Percentiles rank a stretch among this genome's conserved stretches.
Conservation (phyloP, 1,140 invertebrate species). For the Drosophila arawakana region DNA sequence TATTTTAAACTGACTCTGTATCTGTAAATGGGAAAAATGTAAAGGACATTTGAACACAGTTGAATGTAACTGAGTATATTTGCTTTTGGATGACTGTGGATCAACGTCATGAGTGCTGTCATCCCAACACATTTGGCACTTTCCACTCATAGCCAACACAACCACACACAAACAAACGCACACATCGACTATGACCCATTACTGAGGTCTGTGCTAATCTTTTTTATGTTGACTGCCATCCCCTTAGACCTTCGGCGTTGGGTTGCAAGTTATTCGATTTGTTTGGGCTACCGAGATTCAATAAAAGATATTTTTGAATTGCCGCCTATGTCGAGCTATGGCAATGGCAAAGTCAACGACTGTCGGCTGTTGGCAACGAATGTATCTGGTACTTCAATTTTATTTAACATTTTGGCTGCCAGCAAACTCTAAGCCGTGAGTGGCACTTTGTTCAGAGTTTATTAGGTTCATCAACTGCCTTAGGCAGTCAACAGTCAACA, state of each 20-base stretch:
- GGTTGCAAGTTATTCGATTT: constrained; percentile 33
- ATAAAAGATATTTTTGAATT: constrained; percentile 71
- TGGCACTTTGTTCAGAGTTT: constrained; percentile 69
- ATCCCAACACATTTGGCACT: constrained; percentile 19
- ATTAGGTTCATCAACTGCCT: constrained; percentile 77
- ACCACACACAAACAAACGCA: constrained; percentile 19
- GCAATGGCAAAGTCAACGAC: background rate
- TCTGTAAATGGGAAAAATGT: constrained; percentile 3
- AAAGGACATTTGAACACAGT: constrained; percentile 1
- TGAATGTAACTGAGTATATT: constrained; percentile 20
- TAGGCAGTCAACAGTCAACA: constrained; percentile 57
- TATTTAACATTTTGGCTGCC: constrained; percentile 70
- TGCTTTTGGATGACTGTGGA: constrained; percentile 12
- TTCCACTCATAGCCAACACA: constrained; percentile 6
- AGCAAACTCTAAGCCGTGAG: constrained; percentile 61
- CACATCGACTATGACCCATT: constrained; percentile 64
- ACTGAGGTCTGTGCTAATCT: constrained; percentile 64
- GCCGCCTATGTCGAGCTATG: constrained; percentile 18
- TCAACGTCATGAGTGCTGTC: constrained; percentile 67
- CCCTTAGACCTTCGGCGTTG: constrained; percentile 15
- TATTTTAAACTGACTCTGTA: constrained; percentile 1
- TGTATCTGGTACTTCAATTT: constrained; percentile 66
- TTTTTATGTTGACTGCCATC: constrained; percentile 50
- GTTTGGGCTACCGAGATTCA: constrained; percentile 67
- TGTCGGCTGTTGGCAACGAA: constrained; percentile 29